These are phyloP conservation scores for Thaumatotibia leucotreta DNA, from an alignment of 1,140 invertebrate species.

Conservation along the genomic window DNA sequence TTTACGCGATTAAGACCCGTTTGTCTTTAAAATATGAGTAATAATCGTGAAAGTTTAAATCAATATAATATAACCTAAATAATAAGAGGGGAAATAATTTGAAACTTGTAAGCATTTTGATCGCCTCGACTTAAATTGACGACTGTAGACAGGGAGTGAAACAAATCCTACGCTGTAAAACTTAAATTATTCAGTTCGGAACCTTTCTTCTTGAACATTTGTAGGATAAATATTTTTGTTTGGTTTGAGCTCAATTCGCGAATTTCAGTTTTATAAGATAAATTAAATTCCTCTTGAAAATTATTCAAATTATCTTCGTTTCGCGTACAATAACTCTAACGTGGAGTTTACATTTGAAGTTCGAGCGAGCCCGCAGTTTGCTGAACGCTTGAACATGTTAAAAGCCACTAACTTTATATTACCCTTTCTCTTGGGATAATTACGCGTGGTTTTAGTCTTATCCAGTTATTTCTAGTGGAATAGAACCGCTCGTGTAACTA, in stretches of 20 bases:
- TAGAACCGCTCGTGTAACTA: not conserved
- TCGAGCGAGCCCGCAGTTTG: constrained; percentile 45
- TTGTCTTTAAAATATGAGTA: too few relatives aligned
- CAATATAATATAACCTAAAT: too few relatives aligned
- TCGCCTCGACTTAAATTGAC: too few relatives aligned
- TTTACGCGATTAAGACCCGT: too few relatives aligned
- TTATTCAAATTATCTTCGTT: constrained; percentile 37
- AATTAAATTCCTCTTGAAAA: constrained; percentile 19
- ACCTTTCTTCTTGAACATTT: not conserved
- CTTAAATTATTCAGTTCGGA: constrained; percentile 1
- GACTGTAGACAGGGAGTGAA: too few relatives aligned
- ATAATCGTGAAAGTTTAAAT: too few relatives aligned
- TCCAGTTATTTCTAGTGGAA: constrained; percentile 16
- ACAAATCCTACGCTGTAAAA: not conserved
- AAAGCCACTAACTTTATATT: constrained; percentile 53
- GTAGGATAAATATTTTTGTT: constrained; percentile 1
- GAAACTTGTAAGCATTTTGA: too few relatives aligned
- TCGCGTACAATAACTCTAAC: constrained; percentile 32
- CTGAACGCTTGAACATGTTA: constrained; percentile 46
- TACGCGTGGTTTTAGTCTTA: constrained; percentile 33
- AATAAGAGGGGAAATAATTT: too few relatives aligned
- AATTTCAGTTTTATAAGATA: constrained; percentile 17
- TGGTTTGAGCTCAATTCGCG: not conserved
- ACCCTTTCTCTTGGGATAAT: constrained; percentile 48
- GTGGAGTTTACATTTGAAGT: constrained; percentile 36